Percentiles rank a stretch among this genome's conserved stretches.
phyloP scores from a whole-genome alignment of 2,797 vertebrate species.

The Sardinella longiceps region DNA sequence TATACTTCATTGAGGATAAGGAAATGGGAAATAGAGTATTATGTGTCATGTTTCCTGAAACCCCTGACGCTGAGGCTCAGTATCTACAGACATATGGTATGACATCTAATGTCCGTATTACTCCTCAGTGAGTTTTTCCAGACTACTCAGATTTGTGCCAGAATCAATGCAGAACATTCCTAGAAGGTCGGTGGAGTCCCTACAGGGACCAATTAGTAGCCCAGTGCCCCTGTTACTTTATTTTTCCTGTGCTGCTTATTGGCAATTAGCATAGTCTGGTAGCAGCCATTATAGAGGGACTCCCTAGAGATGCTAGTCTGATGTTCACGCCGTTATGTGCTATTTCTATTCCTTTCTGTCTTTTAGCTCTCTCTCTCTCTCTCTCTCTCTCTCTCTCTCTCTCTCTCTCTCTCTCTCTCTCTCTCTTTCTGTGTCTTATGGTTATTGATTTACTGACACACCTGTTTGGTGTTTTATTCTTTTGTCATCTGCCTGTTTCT shows the following conservation, averaged over 20 bases:
- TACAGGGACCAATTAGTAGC: not conserved
- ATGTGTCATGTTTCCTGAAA: not conserved
- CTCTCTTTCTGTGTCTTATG: not conserved
- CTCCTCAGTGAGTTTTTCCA: not conserved
- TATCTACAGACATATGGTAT: not conserved
- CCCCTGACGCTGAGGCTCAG: not conserved
- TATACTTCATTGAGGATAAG: not conserved
- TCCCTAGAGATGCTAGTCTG: not conserved
- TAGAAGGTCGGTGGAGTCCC: not conserved
- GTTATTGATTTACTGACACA: not conserved
- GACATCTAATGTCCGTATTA: not conserved
- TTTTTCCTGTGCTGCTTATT: not conserved
- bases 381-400: not conserved
- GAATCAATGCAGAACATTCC: conserved; percentile 18
- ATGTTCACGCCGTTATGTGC: not conserved
- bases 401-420: not conserved
- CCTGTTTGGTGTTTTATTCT: not conserved
- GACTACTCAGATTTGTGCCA: not conserved
- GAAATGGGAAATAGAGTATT: not conserved
- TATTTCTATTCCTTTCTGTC: not conserved
- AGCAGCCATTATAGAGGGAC: not conserved
- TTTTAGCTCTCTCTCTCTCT: not conserved
- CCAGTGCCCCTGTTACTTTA: not conserved
- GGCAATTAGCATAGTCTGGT: not conserved
- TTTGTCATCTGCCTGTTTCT: not conserved